Base-by-base conservation (phyloP, 1,140 invertebrate genomes). In the Procambarus virginalis region DNA sequence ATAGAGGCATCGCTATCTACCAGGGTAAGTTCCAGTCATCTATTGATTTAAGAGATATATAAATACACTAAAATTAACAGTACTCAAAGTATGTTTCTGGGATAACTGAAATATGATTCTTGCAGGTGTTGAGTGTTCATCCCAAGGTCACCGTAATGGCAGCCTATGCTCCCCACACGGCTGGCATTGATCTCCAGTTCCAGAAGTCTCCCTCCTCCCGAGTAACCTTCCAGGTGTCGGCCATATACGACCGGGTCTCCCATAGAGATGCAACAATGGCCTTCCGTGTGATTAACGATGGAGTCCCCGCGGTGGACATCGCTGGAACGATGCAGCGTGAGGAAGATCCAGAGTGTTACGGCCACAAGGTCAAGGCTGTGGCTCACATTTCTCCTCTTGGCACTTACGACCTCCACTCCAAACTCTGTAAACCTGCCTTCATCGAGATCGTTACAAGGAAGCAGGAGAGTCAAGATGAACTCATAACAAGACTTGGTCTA, bases 101-200 rank as follows among this genome's bases (percentile, higher is more conserved):
- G 12, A 8, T 55, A 34, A 34, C 34, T 34, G 34, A 34, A 34
- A 34, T 55, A 12, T 55, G 12, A 55, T 55, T 84, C 49, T 83
- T 68, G 5, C 87, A 89, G 87, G 75, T 83, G 9, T 55, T 89
- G 49, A 70, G 76, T 22, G 70, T 83, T 12, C 76, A 75, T 3
- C 87, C 87, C 20, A 84, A 60, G 45, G 48, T 83, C 9, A 84
- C 46, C 34, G 22, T 89, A 20, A 51, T 55, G 5, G 73, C n/a
- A 5, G 68, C 87, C 46, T 77, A 49, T 51, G 68, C 68, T 60
- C 70, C 70, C 22, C 64, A 83, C 9, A 83, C 70, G 17, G 49
- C 22, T 55, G 87, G 60, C 45, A 77, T 89, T 77, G 81, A 89
- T 20, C 10, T 89, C 45, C 58, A 45, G 55, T 89, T 89, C 73